Base-by-base conservation (phyloP, 2,113 vertebrate species). In the Chrysemys picta region DNA sequence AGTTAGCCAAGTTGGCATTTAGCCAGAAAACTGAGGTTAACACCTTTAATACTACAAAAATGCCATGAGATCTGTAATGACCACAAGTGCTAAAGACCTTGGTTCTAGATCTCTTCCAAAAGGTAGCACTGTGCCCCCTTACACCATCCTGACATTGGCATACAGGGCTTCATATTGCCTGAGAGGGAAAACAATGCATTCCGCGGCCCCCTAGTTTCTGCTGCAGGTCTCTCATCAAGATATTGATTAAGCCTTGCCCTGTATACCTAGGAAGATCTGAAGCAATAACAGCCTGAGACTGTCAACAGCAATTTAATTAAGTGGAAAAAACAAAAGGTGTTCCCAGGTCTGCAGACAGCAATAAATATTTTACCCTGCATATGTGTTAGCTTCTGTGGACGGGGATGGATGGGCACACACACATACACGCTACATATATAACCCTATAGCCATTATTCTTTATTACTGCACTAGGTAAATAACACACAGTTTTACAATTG, bases 231-330 rank as follows among this genome's bases (percentile, higher is more conserved):
- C 9, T 85, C n/a, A 65, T 17, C 6, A 3, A 59, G 65, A 19
- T 82, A 56, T 69, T 86, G 80, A 72, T 53, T 38, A 92, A 72
- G 5, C 12, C 56, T 86, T 85, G 27, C 13, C 45, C 86, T 88
- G 29, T 88, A 92, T 79, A 54, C 1, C 17, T 89, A 9, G 29
- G 35, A 88, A 79, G 42, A 87, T 5, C 35, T n/a, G 53, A 90
- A 72, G 57, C 72, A 6, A 2, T 12, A 4, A 90, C 69, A n/a
- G 27, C 42, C 38, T 25, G 57, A 91, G 65, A 50, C 6, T 1
- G 4, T 53, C 92, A 93, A 69, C 22, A 90, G 72, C 12, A 84
- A 72, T 25, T 53, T 2, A 50, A 78, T 95, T 89, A 92, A 38
- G 54, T 10, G 62, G 5, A 52, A 45, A 87, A 45, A 87, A 59